A percentile compares a stretch with the other conserved stretches of the same genome.
phyloP scores from a whole-genome alignment of 2,797 vertebrate genomes.

The Taenioides sp. region DNA sequence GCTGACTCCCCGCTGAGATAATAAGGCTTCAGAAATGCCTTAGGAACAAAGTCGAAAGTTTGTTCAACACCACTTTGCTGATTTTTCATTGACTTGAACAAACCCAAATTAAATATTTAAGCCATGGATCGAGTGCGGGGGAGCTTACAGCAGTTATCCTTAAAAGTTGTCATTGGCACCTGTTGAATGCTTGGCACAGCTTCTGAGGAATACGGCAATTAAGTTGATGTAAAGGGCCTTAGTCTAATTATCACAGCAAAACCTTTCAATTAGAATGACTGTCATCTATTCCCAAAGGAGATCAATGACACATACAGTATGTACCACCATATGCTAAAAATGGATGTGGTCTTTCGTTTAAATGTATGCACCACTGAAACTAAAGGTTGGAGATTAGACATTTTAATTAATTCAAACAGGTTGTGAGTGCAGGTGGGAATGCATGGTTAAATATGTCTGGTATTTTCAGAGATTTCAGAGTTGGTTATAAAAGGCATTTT shows the following conservation, averaged over 20 bases:
- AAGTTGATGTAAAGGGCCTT: conserved; percentile 6
- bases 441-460: not conserved
- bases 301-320: conserved; percentile 11
- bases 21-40: conserved; percentile 43
- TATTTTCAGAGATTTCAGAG: not conserved
- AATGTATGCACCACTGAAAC: not conserved
- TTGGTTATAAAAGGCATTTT: no score
- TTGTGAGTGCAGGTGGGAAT: not conserved
- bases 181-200: conserved; percentile 25
- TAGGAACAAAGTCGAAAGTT: conserved; percentile 31
- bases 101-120: conserved; percentile 37
- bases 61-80: conserved; percentile 23
- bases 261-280: not conserved
- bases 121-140: conserved; percentile 16
- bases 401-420: not conserved
- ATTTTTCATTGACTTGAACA: conserved; percentile 31
- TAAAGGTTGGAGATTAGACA: not conserved
- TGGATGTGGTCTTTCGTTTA: not conserved
- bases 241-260: conserved; percentile 11
- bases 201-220: conserved; percentile 2
- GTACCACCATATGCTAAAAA: conserved; percentile 14
- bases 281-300: conserved; percentile 38
- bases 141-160: conserved; percentile 19
- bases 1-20: conserved; percentile 59
- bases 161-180: conserved; percentile 26